Evolutionary conservation across 2,113 vertebrate species (phyloP).

Genomic region (Collichthys lucidus): DNA sequence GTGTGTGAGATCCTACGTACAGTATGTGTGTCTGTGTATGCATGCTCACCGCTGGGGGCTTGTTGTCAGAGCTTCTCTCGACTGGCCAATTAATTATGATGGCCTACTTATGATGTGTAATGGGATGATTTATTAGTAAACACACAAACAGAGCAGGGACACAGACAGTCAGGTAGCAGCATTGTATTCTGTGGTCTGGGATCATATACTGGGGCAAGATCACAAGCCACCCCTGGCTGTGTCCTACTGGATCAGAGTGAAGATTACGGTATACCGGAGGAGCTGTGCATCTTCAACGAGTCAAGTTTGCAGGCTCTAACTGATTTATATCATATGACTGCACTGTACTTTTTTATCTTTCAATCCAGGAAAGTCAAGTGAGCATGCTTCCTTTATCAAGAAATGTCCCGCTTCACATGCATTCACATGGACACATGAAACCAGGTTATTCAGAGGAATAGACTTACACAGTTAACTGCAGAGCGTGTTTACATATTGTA

Average conservation of each 20-base stretch:
- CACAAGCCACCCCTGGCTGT: constrained; percentile 75
- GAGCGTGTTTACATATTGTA: background rate
- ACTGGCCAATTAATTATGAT: constrained; percentile 88
- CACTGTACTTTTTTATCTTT: background rate
- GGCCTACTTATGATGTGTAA: constrained; percentile 88
- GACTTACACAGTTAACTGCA: background rate
- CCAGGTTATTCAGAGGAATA: constrained; percentile 9
- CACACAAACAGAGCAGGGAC: constrained; percentile 80
- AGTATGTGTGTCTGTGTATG: constrained; percentile 54
- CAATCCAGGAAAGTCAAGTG: background rate
- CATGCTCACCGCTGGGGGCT: constrained; percentile 74
- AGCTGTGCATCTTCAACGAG: constrained; percentile 18
- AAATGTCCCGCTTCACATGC: background rate
- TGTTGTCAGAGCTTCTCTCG: constrained; percentile 83
- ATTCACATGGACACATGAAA: background rate
- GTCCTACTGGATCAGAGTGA: constrained; percentile 58
- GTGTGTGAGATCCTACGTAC: constrained; percentile 33
- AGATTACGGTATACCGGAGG: constrained; percentile 33
- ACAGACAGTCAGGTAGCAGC: constrained; percentile 69
- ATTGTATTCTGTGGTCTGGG: constrained; percentile 57
- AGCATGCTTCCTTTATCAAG: background rate
- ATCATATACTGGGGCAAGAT: constrained; percentile 72
- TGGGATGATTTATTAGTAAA: constrained; percentile 88
- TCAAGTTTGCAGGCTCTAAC: background rate
- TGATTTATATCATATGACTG: background rate